phyloP scores from a whole-genome alignment of 2,797 vertebrate species.

The Hydrophis major region DNA sequence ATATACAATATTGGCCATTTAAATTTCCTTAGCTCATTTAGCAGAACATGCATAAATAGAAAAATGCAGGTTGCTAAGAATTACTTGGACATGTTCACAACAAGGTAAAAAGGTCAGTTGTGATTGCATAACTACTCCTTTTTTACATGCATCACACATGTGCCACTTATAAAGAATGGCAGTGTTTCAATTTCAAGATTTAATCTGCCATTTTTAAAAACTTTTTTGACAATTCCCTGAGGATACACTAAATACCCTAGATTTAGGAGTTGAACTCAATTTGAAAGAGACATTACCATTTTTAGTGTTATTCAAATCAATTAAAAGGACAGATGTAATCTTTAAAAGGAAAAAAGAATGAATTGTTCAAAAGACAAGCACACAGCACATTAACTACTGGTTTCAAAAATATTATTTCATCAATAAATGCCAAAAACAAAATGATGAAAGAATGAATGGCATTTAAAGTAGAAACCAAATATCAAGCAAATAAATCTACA shows the following conservation, averaged over 20 bases:
- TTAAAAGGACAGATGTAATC: background rate
- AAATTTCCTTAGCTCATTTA: background rate
- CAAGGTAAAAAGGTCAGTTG: background rate
- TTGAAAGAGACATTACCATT: background rate
- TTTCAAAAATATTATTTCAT: constrained; percentile 34
- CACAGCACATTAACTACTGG: constrained; percentile 1
- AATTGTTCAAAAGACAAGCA: constrained; percentile 40
- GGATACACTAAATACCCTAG: background rate
- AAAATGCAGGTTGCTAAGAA: background rate
- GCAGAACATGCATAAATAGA: constrained; percentile 32
- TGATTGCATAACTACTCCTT: background rate
- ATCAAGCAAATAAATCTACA: constrained; percentile 21
- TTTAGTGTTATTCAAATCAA: background rate
- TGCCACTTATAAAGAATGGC: background rate
- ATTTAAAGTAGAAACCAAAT: constrained; percentile 31
- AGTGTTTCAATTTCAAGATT: background rate
- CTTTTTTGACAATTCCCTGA: background rate
- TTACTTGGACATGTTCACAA: background rate
- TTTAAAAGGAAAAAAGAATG: background rate
- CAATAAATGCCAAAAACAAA: constrained; percentile 51
- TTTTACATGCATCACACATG: background rate
- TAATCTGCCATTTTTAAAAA: background rate
- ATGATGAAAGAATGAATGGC: constrained; percentile 33
- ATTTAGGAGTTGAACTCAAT: background rate
- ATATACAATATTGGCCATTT: background rate